A percentile compares a stretch with the other conserved stretches of the same genome.
These are phyloP conservation scores for Cairina moschata DNA, from an alignment of 2,113 vertebrate genomes.

Conservation along the genomic window DNA sequence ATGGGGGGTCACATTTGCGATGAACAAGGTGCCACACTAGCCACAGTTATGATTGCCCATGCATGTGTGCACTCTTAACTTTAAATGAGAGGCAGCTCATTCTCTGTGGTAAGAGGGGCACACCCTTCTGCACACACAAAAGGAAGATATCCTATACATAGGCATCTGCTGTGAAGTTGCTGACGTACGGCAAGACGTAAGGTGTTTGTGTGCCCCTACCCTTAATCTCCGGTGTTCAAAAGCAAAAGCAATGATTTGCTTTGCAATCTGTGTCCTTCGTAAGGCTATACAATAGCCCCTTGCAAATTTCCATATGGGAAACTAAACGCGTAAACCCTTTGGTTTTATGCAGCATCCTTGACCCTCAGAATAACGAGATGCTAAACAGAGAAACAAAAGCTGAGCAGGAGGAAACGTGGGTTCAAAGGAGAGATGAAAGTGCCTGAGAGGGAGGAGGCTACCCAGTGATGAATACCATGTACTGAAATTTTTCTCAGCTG, in stretches of 20 bases:
- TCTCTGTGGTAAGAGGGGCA: not conserved
- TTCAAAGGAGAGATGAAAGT: not conserved
- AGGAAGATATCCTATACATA: not conserved
- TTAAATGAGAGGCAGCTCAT: not conserved
- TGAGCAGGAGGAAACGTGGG: not conserved
- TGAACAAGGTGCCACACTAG: not conserved
- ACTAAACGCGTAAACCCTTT: not conserved
- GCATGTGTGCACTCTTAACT: not conserved
- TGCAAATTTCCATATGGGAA: not conserved
- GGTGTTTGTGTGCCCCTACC: not conserved
- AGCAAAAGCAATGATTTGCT: not conserved
- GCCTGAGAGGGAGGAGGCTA: not conserved
- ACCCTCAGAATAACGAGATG: not conserved
- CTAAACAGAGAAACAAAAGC: not conserved
- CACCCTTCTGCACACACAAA: fast-evolving
- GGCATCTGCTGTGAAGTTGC: not conserved
- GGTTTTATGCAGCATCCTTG: not conserved
- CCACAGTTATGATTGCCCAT: not conserved
- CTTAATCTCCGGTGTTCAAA: not conserved
- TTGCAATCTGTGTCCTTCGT: not conserved
- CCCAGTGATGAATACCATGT: not conserved
- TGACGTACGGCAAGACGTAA: fast-evolving
- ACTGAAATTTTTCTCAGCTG: not conserved
- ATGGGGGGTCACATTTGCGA: not conserved
- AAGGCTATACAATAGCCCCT: not conserved